phyloP scores from a whole-genome alignment of 2,113 vertebrate species.

The Coturnix japonica region DNA sequence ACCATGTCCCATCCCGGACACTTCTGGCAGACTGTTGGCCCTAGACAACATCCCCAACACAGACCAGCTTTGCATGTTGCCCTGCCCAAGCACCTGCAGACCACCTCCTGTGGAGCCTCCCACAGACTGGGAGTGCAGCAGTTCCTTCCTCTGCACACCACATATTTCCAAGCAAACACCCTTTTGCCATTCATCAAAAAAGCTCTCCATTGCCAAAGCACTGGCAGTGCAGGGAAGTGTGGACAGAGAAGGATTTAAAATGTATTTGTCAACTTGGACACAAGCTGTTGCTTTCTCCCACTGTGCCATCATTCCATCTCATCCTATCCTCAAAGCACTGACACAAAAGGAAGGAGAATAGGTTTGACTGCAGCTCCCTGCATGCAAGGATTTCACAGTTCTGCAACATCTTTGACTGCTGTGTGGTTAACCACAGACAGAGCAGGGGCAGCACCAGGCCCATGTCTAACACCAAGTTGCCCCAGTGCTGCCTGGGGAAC shows the following conservation, averaged over 20 bases:
- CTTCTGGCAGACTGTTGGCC: background rate
- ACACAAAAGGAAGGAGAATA: fast-evolving
- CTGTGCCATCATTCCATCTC: background rate
- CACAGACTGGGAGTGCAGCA: background rate
- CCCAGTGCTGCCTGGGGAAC: background rate
- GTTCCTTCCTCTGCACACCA: fast-evolving
- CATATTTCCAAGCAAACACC: fast-evolving
- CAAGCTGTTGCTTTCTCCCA: background rate
- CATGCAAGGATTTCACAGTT: background rate
- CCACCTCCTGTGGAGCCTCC: fast-evolving
- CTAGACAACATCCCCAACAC: background rate
- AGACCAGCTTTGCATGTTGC: background rate
- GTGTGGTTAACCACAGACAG: background rate
- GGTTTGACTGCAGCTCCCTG: background rate
- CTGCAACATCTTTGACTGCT: background rate
- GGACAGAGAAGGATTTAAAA: background rate
- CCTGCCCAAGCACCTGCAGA: background rate
- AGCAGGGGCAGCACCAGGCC: background rate
- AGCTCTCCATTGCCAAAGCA: background rate
- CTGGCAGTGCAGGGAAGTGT: background rate
- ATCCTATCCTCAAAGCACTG: background rate
- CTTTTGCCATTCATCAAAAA: background rate
- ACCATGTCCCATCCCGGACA: background rate
- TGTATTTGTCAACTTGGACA: background rate
- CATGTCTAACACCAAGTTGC: background rate